Conservation (phyloP, 2,797 vertebrate species). For the Tragelaphus oryx region DNA sequence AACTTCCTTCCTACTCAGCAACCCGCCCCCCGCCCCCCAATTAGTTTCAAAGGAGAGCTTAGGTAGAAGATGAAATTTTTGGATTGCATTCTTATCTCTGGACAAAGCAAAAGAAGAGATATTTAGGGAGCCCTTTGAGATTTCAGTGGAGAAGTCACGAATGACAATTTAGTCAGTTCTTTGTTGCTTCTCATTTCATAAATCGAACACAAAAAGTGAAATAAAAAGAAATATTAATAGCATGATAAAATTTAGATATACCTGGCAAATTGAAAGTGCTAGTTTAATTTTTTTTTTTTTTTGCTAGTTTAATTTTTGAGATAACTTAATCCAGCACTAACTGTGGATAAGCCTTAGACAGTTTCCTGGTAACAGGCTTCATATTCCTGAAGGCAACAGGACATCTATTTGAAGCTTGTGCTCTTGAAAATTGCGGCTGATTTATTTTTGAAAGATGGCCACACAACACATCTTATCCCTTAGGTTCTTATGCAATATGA, state of each 20-base stretch:
- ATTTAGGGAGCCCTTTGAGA: neutral
- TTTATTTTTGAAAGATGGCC: slow-evolving; percentile 24
- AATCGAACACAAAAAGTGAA: neutral
- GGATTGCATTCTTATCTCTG: neutral
- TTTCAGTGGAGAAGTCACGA: neutral
- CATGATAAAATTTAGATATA: neutral
- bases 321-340: neutral
- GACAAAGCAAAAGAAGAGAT: neutral
- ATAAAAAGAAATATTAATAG: neutral
- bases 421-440: neutral
- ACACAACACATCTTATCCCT: neutral
- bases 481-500: neutral
- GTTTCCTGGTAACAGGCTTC: neutral
- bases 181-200: neutral
- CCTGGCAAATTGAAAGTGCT: neutral
- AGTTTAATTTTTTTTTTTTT: neutral
- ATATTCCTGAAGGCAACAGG: neutral
- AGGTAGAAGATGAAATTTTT: neutral
- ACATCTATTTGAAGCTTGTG: neutral
- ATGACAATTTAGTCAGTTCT: neutral
- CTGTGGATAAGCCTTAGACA: neutral
- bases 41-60: neutral
- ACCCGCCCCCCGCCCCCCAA: neutral
- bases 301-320: neutral
- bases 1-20: neutral